phyloP scores from a whole-genome alignment of 1,140 invertebrate species.

The Drosophila eugracilis region DNA sequence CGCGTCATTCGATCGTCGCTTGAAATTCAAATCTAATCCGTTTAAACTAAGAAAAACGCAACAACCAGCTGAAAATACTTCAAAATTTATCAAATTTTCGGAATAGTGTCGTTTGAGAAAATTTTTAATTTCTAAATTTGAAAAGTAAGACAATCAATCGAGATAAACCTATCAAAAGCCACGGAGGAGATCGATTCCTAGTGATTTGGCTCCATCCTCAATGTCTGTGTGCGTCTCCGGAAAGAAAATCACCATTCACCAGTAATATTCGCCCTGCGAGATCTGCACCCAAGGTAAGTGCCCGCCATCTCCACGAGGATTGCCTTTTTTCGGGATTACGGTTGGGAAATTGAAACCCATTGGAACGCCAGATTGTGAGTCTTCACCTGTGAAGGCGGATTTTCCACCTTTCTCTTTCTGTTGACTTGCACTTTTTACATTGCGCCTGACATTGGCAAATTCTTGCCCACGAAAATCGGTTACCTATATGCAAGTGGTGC shows the following conservation, averaged over 20 bases:
- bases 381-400: conserved; percentile 35
- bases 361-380: neutral
- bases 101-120: conserved; percentile 7
- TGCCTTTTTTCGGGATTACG: neutral
- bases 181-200: conserved; percentile 15
- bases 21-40: neutral
- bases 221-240: conserved; percentile 22
- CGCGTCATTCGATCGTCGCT: conserved; percentile 8
- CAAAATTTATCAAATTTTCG: conserved; percentile 30
- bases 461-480: conserved; percentile 33
- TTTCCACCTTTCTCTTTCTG: conserved; percentile 12
- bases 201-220: conserved; percentile 9
- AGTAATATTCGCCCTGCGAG: conserved; percentile 2
- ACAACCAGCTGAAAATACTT: conserved; percentile 58
- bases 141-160: neutral
- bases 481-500: conserved; percentile 20
- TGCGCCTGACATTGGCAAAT: conserved; percentile 43
- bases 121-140: conserved; percentile 27
- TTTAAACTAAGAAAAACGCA: conserved; percentile 15
- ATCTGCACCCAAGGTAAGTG: conserved; percentile 52
- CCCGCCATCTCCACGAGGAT: neutral
- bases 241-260: neutral
- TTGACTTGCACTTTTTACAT: conserved; percentile 37
- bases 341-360: neutral
- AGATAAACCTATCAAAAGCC: neutral